These are phyloP conservation scores for Stichodactyla helianthus DNA, from an alignment of 64 coral and sea anemone species.

Conservation along the genomic window DNA sequence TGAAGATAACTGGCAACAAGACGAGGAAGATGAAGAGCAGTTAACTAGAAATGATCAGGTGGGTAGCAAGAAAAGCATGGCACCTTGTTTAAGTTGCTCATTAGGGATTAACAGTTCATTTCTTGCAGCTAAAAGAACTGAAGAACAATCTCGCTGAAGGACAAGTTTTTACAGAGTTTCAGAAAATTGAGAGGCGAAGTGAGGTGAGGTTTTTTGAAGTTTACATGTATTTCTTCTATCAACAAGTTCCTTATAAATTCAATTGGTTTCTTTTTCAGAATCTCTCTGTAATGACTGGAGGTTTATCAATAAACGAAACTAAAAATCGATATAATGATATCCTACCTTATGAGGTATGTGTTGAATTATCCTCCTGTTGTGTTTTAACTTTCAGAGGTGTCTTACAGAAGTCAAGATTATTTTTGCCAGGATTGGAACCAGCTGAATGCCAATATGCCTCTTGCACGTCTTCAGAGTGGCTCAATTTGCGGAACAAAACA, in stretches of 20 bases:
- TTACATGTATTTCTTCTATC: neutral
- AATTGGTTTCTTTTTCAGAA: conserved; percentile 41
- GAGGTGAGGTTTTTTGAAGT: conserved; percentile 44
- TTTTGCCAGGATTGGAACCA: too few species aligned
- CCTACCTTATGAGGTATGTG: conserved; percentile 77
- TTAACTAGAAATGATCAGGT: conserved; percentile 71
- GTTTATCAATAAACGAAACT: conserved; percentile 41
- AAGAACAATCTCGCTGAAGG: conserved; percentile 78
- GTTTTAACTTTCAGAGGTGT: neutral
- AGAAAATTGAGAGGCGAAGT: conserved; percentile 57
- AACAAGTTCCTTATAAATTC: neutral
- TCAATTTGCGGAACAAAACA: too few species aligned
- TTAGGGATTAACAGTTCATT: neutral
- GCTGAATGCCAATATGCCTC: too few species aligned
- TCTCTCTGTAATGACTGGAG: conserved; percentile 56
- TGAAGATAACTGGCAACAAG: conserved; percentile 36
- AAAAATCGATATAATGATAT: conserved; percentile 94
- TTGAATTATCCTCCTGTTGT: neutral
- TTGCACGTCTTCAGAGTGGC: too few species aligned
- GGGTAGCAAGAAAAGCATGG: neutral
- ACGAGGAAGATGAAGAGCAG: conserved; percentile 34
- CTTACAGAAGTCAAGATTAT: too few species aligned
- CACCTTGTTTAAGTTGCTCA: neutral
- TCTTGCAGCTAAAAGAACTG: conserved; percentile 56
- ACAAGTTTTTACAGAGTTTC: conserved; percentile 75